Evolutionary conservation across 1,140 invertebrate genomes (phyloP).

Genomic region (Sycobia sp.): DNA sequence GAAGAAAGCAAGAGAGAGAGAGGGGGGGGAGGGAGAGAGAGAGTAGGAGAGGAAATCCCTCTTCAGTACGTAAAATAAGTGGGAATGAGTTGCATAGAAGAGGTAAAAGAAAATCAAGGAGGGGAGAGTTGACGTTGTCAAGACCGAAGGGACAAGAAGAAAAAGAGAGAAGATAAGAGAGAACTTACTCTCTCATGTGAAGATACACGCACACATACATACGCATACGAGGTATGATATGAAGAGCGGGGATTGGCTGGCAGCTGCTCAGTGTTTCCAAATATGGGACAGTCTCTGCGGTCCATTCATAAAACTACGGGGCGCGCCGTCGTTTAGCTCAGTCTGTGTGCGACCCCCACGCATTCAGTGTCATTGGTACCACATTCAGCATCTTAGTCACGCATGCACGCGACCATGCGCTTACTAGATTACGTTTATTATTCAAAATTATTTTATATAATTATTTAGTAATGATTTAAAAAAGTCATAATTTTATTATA

Average conservation of each 20-base stretch:
- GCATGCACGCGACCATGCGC: conserved; percentile 42
- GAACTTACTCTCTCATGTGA: conserved; percentile 37
- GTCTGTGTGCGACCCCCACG: conserved; percentile 62
- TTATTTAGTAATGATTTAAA: background rate
- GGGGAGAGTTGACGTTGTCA: conserved; percentile 34
- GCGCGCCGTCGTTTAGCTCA: conserved; percentile 59
- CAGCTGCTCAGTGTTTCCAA: conserved; percentile 61
- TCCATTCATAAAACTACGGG: conserved; percentile 72
- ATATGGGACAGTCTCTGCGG: conserved; percentile 65
- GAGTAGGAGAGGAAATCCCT: conserved; percentile 5
- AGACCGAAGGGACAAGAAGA: conserved; percentile 23
- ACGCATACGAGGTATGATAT: conserved; percentile 50
- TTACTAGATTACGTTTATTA: conserved; percentile 31
- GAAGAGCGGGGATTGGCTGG: conserved; percentile 61
- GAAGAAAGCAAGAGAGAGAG: too few relatives aligned
- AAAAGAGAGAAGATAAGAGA: conserved; percentile 20
- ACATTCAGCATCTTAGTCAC: conserved; percentile 48
- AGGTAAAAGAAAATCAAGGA: conserved; percentile 23
- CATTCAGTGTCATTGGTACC: conserved; percentile 42
- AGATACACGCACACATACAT: conserved; percentile 44
- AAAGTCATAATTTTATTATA: too few relatives aligned
- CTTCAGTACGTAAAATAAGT: background rate
- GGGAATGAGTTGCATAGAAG: background rate
- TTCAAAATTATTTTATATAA: conserved; percentile 13
- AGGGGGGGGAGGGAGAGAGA: too few relatives aligned